Conservation (phyloP, 2,113 vertebrate species). For the Speoplatyrhinus poulsoni region DNA sequence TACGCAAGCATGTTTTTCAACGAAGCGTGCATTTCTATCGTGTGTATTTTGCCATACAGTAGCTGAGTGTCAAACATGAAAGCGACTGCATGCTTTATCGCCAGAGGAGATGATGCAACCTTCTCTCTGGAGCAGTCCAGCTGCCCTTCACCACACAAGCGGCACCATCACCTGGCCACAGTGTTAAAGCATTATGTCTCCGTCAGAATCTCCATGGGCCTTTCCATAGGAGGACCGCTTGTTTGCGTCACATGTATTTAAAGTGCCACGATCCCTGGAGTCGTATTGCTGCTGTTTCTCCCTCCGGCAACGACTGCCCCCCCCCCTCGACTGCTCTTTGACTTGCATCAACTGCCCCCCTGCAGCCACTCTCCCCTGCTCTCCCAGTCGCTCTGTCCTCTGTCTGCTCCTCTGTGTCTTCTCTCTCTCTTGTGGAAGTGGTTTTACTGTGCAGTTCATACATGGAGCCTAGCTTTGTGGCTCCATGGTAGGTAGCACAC, state of each 20-base stretch:
- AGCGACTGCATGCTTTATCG: not conserved
- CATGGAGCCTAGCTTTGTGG: constrained; percentile 23
- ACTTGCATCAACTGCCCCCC: constrained; percentile 12
- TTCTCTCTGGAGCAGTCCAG: not conserved
- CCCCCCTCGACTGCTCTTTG: constrained; percentile 25
- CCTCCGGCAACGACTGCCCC: constrained; percentile 19
- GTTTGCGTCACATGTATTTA: constrained; percentile 16
- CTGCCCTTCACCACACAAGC: no score
- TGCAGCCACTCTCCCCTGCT: constrained; percentile 2
- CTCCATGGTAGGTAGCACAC: constrained; percentile 12
- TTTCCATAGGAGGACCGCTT: constrained; percentile 14
- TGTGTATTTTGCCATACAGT: not conserved
- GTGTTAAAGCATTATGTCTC: not conserved
- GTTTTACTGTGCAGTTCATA: constrained; percentile 2
- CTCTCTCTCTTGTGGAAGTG: constrained; percentile 33
- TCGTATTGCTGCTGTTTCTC: constrained; percentile 26
- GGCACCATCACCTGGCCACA: not conserved
- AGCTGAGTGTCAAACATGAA: not conserved
- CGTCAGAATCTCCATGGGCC: constrained; percentile 7
- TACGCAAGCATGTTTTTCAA: no score
- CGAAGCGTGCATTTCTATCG: not conserved
- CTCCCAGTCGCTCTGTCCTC: constrained; percentile 20
- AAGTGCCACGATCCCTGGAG: constrained; percentile 18
- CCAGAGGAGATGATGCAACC: not conserved
- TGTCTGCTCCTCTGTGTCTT: constrained; percentile 44